Conservation (phyloP, 1,140 invertebrate species). For the Bombus terrestris region DNA sequence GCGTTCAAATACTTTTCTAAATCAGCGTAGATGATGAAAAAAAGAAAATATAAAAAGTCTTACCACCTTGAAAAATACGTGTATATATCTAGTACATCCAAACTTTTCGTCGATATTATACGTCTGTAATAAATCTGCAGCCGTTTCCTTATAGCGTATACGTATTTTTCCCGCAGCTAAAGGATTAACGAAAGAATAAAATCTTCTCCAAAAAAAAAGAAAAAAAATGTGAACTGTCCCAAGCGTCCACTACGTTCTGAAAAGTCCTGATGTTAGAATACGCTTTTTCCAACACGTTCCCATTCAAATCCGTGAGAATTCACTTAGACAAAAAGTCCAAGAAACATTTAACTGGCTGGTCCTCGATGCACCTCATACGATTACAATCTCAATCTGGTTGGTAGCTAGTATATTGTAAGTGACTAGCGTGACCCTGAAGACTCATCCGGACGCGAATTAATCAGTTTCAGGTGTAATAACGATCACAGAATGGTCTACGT, state of each 20-base stretch:
- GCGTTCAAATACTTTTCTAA: background rate
- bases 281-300: background rate
- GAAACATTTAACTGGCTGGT: conserved; percentile 2
- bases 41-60: background rate
- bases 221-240: background rate
- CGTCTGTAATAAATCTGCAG: background rate
- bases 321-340: background rate
- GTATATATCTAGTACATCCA: too few relatives aligned
- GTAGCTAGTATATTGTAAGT: background rate
- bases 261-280: background rate
- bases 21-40: background rate
- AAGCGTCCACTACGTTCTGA: background rate
- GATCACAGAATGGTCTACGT: conserved; percentile 52
- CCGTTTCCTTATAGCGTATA: background rate
- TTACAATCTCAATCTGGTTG: background rate
- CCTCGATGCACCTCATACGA: background rate
- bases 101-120: too few relatives aligned
- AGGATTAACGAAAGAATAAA: background rate
- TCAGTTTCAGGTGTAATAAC: conserved; percentile 8
- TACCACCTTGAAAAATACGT: too few relatives aligned
- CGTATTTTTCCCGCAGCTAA: background rate
- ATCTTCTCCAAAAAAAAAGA: background rate
- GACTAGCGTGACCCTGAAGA: background rate
- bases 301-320: background rate
- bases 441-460: conserved; percentile 5